Conservation (phyloP, 2,113 vertebrate genomes). For the Emydocephalus ijimae region DNA sequence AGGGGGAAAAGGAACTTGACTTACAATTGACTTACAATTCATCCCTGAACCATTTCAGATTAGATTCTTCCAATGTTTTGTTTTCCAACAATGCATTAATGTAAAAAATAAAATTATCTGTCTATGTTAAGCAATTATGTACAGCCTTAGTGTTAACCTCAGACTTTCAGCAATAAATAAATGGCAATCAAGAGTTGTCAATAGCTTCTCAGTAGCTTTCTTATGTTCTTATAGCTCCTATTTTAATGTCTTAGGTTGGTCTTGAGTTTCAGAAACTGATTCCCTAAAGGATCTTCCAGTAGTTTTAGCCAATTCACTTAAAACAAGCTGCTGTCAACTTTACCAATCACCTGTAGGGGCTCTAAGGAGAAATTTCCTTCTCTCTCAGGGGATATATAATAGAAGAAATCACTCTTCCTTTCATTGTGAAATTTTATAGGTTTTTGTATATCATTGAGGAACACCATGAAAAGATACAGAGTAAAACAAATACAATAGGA, state of each 20-base stretch:
- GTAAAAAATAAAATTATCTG: constrained; percentile 60
- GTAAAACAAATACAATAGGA: neutral
- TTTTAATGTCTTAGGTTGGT: neutral
- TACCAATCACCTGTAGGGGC: neutral
- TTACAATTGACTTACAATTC: constrained; percentile 49
- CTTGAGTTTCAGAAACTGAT: neutral
- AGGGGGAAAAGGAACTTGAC: constrained; percentile 63
- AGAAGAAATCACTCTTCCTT: neutral
- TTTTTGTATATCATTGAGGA: neutral
- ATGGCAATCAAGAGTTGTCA: constrained; percentile 52
- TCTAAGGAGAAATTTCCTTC: neutral
- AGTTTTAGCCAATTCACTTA: neutral
- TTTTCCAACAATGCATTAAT: constrained; percentile 55
- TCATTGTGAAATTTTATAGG: neutral
- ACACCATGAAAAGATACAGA: neutral
- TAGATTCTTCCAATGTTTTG: constrained; percentile 64
- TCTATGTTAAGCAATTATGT: constrained; percentile 58
- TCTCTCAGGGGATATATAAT: neutral
- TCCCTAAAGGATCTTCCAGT: neutral
- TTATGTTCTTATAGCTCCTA: constrained; percentile 25
- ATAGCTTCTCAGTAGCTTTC: constrained; percentile 52
- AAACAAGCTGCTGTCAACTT: neutral
- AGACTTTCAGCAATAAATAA: constrained; percentile 52
- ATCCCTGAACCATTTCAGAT: constrained; percentile 46
- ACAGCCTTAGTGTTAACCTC: constrained; percentile 57